Percentiles rank a stretch among this genome's conserved stretches.
Conservation (phyloP, 2,888 invertebrate species). For the Temnothorax rugatulus region DNA sequence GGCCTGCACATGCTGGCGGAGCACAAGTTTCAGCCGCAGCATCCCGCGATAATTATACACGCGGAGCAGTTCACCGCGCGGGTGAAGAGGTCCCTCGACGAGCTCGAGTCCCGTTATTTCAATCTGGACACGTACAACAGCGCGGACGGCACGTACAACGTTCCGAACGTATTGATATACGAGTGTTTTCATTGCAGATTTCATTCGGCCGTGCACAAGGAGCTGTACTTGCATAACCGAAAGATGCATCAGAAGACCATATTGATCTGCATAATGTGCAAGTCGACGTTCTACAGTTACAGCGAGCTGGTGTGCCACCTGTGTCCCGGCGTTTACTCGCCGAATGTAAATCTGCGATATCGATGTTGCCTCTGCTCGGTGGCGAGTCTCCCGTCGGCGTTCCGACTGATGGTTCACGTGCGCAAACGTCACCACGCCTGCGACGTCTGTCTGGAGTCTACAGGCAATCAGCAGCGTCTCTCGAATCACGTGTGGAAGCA, state of each 20-base stretch:
- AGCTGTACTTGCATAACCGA: slow-evolving; percentile 94
- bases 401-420: slow-evolving; percentile 95
- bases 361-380: slow-evolving; percentile 94
- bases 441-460: slow-evolving; percentile 94
- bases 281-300: slow-evolving; percentile 94
- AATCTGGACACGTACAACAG: slow-evolving; percentile 92
- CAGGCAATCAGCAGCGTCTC: slow-evolving; percentile 92
- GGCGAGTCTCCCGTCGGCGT: slow-evolving; percentile 93
- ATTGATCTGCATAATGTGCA: slow-evolving; percentile 95
- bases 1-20: slow-evolving; percentile 93
- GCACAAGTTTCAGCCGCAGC: slow-evolving; percentile 90
- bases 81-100: slow-evolving; percentile 89
- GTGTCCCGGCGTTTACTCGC: slow-evolving; percentile 92
- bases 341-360: slow-evolving; percentile 89
- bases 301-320: slow-evolving; percentile 95
- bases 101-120: slow-evolving; percentile 90
- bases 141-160: slow-evolving; percentile 86
- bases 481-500: slow-evolving; percentile 97
- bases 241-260: slow-evolving; percentile 95
- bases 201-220: slow-evolving; percentile 92
- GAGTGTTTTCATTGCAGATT: slow-evolving; percentile 96
- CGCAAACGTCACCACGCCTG: slow-evolving; percentile 94
- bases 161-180: slow-evolving; percentile 90
- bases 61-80: slow-evolving; percentile 88
- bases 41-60: slow-evolving; percentile 84